These are phyloP conservation scores for Drosophila murphyi DNA, from an alignment of 1,140 invertebrate genomes.

Conservation along the genomic window DNA sequence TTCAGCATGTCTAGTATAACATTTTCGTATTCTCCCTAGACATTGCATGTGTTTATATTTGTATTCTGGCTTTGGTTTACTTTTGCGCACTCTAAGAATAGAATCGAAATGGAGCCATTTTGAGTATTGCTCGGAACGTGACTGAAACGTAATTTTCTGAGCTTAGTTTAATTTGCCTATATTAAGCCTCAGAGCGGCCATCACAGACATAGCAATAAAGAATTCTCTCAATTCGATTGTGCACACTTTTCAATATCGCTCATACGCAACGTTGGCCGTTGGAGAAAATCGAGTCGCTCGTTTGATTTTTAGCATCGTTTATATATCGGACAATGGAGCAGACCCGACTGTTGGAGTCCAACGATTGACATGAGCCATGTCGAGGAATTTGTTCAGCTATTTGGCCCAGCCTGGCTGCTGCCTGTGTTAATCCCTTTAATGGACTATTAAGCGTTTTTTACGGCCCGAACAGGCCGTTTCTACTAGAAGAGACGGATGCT, in stretches of 20 bases:
- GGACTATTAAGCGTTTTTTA: constrained; percentile 82
- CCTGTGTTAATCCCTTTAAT: constrained; percentile 78
- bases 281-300: constrained; percentile 13
- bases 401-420: constrained; percentile 20
- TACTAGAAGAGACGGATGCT: constrained; percentile 23
- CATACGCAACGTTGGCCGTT: constrained; percentile 47
- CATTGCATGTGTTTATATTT: constrained; percentile 67
- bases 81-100: constrained; percentile 18
- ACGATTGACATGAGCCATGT: constrained; percentile 56
- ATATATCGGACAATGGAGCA: neutral
- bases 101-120: constrained; percentile 73
- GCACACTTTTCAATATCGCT: constrained; percentile 68
- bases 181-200: constrained; percentile 50
- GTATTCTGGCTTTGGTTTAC: constrained; percentile 43
- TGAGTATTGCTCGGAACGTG: constrained; percentile 63
- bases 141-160: constrained; percentile 73
- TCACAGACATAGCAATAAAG: constrained; percentile 45
- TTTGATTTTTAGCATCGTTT: constrained; percentile 58
- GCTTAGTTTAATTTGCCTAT: constrained; percentile 82
- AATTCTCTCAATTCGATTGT: constrained; percentile 32
- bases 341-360: neutral
- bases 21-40: constrained; percentile 9
- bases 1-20: neutral
- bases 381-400: constrained; percentile 65
- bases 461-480: constrained; percentile 55